Evolutionary conservation across 2,113 vertebrate species (phyloP).

Genomic region (Cromileptes altivelis): DNA sequence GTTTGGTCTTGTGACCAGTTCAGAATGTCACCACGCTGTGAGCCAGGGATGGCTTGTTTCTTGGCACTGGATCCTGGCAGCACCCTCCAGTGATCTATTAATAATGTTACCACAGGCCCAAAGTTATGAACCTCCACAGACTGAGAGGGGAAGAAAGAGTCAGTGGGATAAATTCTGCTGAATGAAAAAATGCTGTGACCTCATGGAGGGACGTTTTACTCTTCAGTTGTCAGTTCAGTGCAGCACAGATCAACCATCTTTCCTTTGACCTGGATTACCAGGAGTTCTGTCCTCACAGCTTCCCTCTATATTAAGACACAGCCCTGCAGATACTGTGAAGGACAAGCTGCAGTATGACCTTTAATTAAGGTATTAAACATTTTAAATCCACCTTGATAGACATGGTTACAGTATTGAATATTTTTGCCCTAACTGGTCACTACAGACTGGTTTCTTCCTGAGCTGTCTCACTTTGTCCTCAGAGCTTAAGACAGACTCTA

Average conservation of each 20-base stretch:
- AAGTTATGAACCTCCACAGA: not conserved
- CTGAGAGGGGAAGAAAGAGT: not conserved
- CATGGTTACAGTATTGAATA: too few relatives aligned
- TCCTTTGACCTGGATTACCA: conserved; percentile 54
- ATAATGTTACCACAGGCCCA: conserved; percentile 56
- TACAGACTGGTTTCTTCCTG: not conserved
- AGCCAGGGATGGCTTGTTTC: conserved; percentile 64
- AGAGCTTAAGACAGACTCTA: not conserved
- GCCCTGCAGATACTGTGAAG: conserved; percentile 20
- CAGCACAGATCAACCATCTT: conserved; percentile 34
- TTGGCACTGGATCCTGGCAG: conserved; percentile 59
- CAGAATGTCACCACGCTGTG: conserved; percentile 76
- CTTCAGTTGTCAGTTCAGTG: not conserved
- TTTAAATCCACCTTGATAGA: not conserved
- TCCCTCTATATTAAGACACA: conserved; percentile 54
- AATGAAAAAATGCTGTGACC: not conserved
- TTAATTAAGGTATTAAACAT: not conserved
- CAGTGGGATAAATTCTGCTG: not conserved
- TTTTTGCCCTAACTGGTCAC: not conserved
- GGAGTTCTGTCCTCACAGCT: conserved; percentile 32
- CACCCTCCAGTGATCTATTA: conserved; percentile 58
- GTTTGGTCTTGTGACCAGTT: conserved; percentile 69
- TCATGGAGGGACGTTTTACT: not conserved
- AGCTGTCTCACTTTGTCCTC: not conserved
- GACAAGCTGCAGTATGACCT: conserved; percentile 13